These are phyloP conservation scores for Telenomus remus DNA, from an alignment of 1,140 invertebrate genomes.

Conservation along the genomic window DNA sequence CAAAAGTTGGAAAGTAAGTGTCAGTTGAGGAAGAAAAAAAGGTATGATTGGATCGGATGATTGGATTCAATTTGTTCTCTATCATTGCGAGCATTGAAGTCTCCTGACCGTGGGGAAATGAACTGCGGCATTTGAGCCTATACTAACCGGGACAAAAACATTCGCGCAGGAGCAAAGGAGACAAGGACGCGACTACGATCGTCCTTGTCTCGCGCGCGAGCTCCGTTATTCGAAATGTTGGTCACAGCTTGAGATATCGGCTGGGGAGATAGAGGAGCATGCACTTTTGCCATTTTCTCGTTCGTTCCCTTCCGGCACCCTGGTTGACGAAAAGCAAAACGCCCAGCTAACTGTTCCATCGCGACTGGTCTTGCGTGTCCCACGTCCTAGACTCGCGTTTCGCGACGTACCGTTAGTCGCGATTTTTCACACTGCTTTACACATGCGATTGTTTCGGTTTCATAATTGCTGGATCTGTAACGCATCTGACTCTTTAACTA, in stretches of 20 bases:
- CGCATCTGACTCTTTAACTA: neutral
- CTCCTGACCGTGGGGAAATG: slow-evolving; percentile 35
- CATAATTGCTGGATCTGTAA: slow-evolving; percentile 36
- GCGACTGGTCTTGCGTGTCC: slow-evolving; percentile 52
- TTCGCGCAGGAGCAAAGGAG: slow-evolving; percentile 13
- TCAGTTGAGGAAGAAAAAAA: too few species aligned
- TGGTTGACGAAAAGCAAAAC: slow-evolving; percentile 50
- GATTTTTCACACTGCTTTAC: slow-evolving; percentile 66
- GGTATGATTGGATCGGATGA: neutral
- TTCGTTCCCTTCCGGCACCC: slow-evolving; percentile 14
- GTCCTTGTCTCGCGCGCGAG: slow-evolving; percentile 21
- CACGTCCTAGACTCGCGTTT: slow-evolving; percentile 67
- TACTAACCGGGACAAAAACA: slow-evolving; percentile 63
- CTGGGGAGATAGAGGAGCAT: slow-evolving; percentile 20
- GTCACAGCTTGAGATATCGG: slow-evolving; percentile 48
- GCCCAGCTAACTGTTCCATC: slow-evolving; percentile 56
- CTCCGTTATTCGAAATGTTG: slow-evolving; percentile 54
- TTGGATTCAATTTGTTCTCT: slow-evolving; percentile 15
- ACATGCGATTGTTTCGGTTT: slow-evolving; percentile 48
- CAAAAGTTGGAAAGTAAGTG: too few species aligned
- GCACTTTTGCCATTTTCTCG: slow-evolving; percentile 34
- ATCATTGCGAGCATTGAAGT: slow-evolving; percentile 61
- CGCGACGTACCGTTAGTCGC: slow-evolving; percentile 67
- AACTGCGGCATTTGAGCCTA: slow-evolving; percentile 8
- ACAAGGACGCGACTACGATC: slow-evolving; percentile 6